These are phyloP conservation scores for Lagenorhynchus albirostris DNA, from an alignment of 2,113 vertebrate species.

Conservation along the genomic window DNA sequence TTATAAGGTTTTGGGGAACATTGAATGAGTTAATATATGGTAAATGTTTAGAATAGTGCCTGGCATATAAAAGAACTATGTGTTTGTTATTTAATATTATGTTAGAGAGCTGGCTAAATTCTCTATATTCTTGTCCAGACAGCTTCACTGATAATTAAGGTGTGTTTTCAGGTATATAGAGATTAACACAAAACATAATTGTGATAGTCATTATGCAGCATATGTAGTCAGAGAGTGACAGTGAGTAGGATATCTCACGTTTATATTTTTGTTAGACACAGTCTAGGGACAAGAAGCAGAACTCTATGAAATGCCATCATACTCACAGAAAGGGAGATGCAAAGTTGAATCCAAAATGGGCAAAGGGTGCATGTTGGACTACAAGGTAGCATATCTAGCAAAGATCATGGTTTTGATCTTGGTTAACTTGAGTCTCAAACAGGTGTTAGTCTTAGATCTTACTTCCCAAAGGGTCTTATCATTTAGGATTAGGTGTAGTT, in stretches of 20 bases:
- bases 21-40: not conserved
- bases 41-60: not conserved
- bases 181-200: not conserved
- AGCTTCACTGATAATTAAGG: not conserved
- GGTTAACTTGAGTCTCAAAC: not conserved
- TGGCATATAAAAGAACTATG: not conserved
- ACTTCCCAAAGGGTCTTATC: not conserved
- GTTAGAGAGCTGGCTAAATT: not conserved
- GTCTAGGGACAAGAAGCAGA: not conserved
- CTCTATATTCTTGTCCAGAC: not conserved
- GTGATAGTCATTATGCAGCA: not conserved
- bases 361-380: not conserved
- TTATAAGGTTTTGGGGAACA: not conserved
- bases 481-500: not conserved
- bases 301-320: not conserved
- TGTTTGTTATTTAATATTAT: slow-evolving; percentile 13
- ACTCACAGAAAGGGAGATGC: not conserved
- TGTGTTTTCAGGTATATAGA: not conserved
- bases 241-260: not conserved
- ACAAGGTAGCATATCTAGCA: not conserved
- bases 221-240: not conserved
- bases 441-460: not conserved
- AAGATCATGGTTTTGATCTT: not conserved
- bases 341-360: not conserved
- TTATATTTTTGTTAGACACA: not conserved